phyloP scores from a whole-genome alignment of 2,113 vertebrate genomes.

The Myiopsitta monachus region DNA sequence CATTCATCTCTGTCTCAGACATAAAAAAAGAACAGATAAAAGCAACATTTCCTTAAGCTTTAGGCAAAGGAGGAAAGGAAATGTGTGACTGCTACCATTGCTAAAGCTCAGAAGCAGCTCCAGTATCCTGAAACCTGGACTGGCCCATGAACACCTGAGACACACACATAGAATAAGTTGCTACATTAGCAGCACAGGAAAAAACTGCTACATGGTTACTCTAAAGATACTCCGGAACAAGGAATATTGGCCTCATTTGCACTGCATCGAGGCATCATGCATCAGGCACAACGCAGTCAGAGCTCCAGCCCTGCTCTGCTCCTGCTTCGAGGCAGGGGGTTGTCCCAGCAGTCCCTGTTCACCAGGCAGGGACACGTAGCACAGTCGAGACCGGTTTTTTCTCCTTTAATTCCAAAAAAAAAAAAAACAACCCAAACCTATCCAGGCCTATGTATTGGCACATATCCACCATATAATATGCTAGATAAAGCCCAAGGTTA shows the following conservation, averaged over 20 bases:
- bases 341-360: fast-evolving
- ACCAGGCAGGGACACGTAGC: background rate
- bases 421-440: background rate
- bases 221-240: background rate
- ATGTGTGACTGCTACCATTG: background rate
- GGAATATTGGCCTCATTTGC: background rate
- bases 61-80: background rate
- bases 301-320: background rate
- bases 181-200: background rate
- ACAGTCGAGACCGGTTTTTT: background rate
- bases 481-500: background rate
- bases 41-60: background rate
- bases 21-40: background rate
- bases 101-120: background rate
- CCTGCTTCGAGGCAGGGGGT: background rate
- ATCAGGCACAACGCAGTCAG: fast-evolving
- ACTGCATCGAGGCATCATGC: fast-evolving
- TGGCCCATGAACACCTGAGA: fast-evolving
- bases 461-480: background rate
- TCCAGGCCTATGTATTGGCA: too few relatives aligned
- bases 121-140: background rate
- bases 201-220: too few relatives aligned
- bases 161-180: fast-evolving
- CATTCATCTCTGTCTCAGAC: background rate
- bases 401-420: background rate